Evolutionary conservation across 2,888 invertebrate genomes (phyloP).

Genomic region (Neuroscelio doddi): DNA sequence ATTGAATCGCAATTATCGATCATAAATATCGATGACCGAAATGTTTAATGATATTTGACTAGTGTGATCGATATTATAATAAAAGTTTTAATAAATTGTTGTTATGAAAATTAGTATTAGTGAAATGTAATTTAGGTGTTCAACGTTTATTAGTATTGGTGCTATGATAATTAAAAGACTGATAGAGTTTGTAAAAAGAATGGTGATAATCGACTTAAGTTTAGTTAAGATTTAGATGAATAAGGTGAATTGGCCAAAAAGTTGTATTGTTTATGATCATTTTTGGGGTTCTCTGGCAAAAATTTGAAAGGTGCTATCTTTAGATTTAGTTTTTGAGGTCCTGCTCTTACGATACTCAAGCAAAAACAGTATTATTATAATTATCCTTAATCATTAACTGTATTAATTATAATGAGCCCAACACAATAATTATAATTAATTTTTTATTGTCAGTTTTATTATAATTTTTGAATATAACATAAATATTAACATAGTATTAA

Average conservation of each 20-base stretch:
- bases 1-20: too few species aligned
- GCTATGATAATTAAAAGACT: conserved; percentile 46
- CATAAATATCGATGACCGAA: too few species aligned
- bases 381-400: too few species aligned
- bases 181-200: conserved; percentile 26
- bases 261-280: conserved; percentile 13
- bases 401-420: background rate
- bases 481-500: too few species aligned
- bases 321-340: conserved; percentile 23
- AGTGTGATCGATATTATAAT: too few species aligned
- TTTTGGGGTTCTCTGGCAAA: conserved; percentile 55
- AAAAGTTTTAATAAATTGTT: too few species aligned
- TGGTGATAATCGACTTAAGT: conserved; percentile 18
- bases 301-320: conserved; percentile 64
- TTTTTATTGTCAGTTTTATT: background rate
- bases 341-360: background rate
- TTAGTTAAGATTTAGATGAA: conserved; percentile 32
- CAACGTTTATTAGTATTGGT: conserved; percentile 30
- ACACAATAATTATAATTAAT: background rate
- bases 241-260: conserved; percentile 21
- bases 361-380: too few species aligned
- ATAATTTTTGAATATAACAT: too few species aligned
- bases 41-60: too few species aligned
- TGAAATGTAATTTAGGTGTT: too few species aligned
- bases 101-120: too few species aligned